These are phyloP conservation scores for Buathra laborator DNA, from an alignment of 2,888 invertebrate species.

Conservation along the genomic window DNA sequence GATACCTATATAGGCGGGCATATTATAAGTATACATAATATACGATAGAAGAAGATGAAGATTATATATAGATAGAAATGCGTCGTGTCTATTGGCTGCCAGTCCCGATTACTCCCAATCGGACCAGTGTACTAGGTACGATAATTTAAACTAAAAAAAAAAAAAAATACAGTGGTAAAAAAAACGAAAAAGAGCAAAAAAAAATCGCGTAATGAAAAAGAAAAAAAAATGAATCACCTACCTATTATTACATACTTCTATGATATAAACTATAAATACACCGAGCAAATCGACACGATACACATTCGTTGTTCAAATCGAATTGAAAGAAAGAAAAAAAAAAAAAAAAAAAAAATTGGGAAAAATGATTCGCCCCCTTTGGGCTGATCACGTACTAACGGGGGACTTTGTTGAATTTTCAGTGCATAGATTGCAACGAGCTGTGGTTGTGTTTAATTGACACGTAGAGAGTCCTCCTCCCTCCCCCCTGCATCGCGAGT, in stretches of 20 bases:
- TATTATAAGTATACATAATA: slow-evolving; percentile 53
- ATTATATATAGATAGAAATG: slow-evolving; percentile 68
- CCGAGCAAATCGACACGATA: slow-evolving; percentile 49
- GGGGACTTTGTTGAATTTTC: slow-evolving; percentile 57
- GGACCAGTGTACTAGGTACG: slow-evolving; percentile 62
- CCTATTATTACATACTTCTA: slow-evolving; percentile 64
- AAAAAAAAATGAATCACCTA: slow-evolving; percentile 38
- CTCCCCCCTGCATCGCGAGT: slow-evolving; percentile 2
- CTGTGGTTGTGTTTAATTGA: slow-evolving; percentile 71
- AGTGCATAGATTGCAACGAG: slow-evolving; percentile 65
- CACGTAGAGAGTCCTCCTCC: slow-evolving; percentile 61
- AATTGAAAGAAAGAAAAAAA: slow-evolving; percentile 36
- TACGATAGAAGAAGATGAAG: slow-evolving; percentile 57
- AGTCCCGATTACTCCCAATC: slow-evolving; percentile 63
- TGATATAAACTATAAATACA: slow-evolving; percentile 54
- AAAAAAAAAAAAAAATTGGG: slow-evolving; percentile 14
- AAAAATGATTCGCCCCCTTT: slow-evolving; percentile 50
- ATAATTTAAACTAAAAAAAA: slow-evolving; percentile 46
- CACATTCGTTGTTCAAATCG: slow-evolving; percentile 54
- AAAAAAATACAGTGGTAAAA: slow-evolving; percentile 38
- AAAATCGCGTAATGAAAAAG: slow-evolving; percentile 17
- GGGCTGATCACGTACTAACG: slow-evolving; percentile 35
- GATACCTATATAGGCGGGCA: slow-evolving; percentile 42
- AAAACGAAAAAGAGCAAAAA: slow-evolving; percentile 22
- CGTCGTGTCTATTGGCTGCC: slow-evolving; percentile 68